phyloP scores from a whole-genome alignment of 2,113 vertebrate species.

The Urocitellus parryii region DNA sequence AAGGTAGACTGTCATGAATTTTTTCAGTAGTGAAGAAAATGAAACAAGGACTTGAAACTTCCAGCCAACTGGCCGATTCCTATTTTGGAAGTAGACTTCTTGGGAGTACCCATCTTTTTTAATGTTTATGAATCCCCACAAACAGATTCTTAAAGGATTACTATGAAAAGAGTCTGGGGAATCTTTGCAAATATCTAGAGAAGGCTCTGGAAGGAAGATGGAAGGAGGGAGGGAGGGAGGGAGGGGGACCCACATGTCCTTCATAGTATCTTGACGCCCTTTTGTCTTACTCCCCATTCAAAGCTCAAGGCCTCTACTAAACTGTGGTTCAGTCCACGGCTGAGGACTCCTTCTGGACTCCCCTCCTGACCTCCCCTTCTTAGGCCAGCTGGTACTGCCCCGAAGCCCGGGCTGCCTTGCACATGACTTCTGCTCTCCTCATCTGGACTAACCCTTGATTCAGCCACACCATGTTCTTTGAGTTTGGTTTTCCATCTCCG shows the following conservation, averaged over 20 bases:
- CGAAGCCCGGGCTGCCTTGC: neutral
- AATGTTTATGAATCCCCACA: neutral
- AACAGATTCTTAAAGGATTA: neutral
- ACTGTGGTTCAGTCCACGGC: neutral
- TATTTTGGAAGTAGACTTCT: conserved; percentile 37
- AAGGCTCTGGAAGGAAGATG: neutral
- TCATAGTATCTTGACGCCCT: neutral
- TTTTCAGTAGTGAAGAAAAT: conserved; percentile 51
- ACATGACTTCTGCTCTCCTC: neutral
- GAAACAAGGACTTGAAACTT: conserved; percentile 37
- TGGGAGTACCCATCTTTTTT: neutral
- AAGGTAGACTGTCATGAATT: conserved; percentile 8
- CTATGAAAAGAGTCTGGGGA: neutral
- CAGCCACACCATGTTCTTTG: neutral
- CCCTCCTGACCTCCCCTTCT: neutral
- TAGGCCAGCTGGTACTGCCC: neutral
- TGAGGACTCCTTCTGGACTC: neutral
- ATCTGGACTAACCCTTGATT: neutral
- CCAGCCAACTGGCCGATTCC: neutral
- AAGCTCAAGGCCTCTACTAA: neutral
- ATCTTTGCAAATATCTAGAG: neutral
- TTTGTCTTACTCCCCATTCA: neutral
- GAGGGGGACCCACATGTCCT: neutral
- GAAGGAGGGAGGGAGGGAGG: neutral
- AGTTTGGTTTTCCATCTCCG: conserved; percentile 6